phyloP scores from a whole-genome alignment of 2,888 invertebrate species.

The Invenusta paracnida region DNA sequence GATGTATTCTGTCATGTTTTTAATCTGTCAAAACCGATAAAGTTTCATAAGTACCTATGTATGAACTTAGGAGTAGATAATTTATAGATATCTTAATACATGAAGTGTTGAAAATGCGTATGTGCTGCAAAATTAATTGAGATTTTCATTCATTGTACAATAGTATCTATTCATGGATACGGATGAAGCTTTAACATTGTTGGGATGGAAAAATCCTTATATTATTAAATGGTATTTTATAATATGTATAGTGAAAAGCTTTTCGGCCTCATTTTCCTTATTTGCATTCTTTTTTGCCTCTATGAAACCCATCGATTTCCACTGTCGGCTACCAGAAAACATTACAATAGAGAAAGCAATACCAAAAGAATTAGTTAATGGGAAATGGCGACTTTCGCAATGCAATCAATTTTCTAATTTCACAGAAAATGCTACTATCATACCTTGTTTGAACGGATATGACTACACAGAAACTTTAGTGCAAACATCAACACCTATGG shows the following conservation, averaged over 20 bases:
- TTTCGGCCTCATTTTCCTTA: slow-evolving; percentile 6
- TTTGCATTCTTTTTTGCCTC: slow-evolving; percentile 28
- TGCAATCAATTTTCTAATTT: slow-evolving; percentile 24
- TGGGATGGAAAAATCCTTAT: slow-evolving; percentile 33
- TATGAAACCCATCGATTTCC: slow-evolving; percentile 31
- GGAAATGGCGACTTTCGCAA: slow-evolving; percentile 18
- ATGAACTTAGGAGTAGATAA: too few relatives aligned
- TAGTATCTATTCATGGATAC: too few relatives aligned
- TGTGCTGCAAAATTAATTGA: too few relatives aligned
- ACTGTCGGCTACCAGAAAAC: slow-evolving; percentile 23
- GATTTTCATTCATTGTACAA: too few relatives aligned
- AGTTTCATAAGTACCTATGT: too few relatives aligned
- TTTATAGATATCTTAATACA: too few relatives aligned
- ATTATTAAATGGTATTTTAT: slow-evolving; percentile 36
- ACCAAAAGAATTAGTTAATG: slow-evolving; percentile 26
- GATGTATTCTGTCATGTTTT: too few relatives aligned
- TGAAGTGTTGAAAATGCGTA: too few relatives aligned
- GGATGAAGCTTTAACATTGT: slow-evolving; percentile 17
- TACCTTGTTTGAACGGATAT: slow-evolving; percentile 38
- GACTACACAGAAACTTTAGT: slow-evolving; percentile 30
- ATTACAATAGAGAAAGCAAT: neutral
- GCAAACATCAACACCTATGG: slow-evolving; percentile 25
- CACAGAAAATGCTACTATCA: neutral
- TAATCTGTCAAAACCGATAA: too few relatives aligned
- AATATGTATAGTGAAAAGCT: slow-evolving; percentile 11